Conservation (phyloP, 2,888 invertebrate genomes). For the Drosophila acutilabella region DNA sequence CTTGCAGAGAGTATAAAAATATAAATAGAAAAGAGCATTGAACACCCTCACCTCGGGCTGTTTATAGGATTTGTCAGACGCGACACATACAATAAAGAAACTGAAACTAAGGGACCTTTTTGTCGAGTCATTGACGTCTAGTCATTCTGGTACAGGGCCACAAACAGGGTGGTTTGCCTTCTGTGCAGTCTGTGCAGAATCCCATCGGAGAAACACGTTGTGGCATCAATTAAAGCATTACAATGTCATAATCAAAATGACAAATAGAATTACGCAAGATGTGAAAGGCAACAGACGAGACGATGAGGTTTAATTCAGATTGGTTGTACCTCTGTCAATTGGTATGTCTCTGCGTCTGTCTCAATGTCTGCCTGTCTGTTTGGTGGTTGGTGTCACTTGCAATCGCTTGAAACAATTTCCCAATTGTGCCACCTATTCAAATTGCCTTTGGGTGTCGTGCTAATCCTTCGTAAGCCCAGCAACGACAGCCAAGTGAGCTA, state of each 20-base stretch:
- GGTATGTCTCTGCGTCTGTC: neutral
- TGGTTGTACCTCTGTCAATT: slow-evolving; percentile 5
- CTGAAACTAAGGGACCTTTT: slow-evolving; percentile 35
- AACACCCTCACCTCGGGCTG: slow-evolving; percentile 62
- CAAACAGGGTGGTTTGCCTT: slow-evolving; percentile 75
- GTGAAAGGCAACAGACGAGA: slow-evolving; percentile 81
- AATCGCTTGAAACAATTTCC: slow-evolving; percentile 71
- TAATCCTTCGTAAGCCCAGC: slow-evolving; percentile 76
- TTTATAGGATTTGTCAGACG: slow-evolving; percentile 73
- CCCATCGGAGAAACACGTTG: slow-evolving; percentile 32
- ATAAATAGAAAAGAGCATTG: neutral
- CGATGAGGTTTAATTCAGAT: slow-evolving; percentile 29
- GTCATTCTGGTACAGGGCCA: slow-evolving; percentile 20
- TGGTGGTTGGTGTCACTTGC: slow-evolving; percentile 59
- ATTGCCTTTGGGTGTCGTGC: slow-evolving; percentile 50
- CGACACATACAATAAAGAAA: slow-evolving; percentile 31
- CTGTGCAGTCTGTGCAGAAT: slow-evolving; percentile 57
- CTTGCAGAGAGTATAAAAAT: no score
- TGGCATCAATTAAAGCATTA: slow-evolving; percentile 85
- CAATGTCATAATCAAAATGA: slow-evolving; percentile 85
- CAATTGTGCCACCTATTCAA: slow-evolving; percentile 77
- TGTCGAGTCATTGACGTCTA: slow-evolving; percentile 62
- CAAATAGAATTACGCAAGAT: slow-evolving; percentile 85
- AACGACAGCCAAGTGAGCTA: slow-evolving; percentile 56
- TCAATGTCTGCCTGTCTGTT: slow-evolving; percentile 9